phyloP scores from a whole-genome alignment of 1,140 invertebrate species.

The Aphelenchoides besseyi region DNA sequence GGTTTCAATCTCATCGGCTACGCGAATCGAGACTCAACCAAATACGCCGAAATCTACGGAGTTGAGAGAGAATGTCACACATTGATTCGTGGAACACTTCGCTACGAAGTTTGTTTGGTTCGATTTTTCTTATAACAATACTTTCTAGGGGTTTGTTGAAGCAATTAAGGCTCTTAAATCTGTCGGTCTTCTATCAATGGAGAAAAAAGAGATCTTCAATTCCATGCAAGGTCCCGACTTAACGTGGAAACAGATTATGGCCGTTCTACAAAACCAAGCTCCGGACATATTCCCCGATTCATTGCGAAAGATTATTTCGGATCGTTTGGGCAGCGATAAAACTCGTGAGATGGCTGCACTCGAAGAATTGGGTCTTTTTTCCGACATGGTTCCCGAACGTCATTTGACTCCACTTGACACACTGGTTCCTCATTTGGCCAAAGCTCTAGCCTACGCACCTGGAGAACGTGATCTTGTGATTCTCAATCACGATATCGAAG shows the following conservation, averaged over 20 bases:
- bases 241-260: conserved; percentile 88
- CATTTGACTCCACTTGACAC: conserved; percentile 82
- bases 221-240: conserved; percentile 83
- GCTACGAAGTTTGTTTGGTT: conserved; percentile 70
- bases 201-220: conserved; percentile 81
- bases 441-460: conserved; percentile 75
- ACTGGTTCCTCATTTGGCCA: conserved; percentile 79
- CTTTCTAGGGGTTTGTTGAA: conserved; percentile 76
- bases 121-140: conserved; percentile 5
- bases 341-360: conserved; percentile 49
- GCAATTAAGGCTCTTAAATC: conserved; percentile 79
- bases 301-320: conserved; percentile 75
- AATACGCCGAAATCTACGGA: conserved; percentile 82
- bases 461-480: conserved; percentile 89
- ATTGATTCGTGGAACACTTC: conserved; percentile 82
- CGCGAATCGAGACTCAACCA: conserved; percentile 89
- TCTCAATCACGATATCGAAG: conserved; percentile 84
- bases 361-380: conserved; percentile 66
- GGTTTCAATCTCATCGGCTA: conserved; percentile 94
- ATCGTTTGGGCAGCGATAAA: conserved; percentile 72
- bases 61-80: conserved; percentile 77
- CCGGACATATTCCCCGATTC: conserved; percentile 89
- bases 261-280: conserved; percentile 77
- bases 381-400: conserved; percentile 76
- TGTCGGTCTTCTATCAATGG: conserved; percentile 81